Base-by-base conservation (phyloP, 2,888 invertebrate genomes). In the Arrhopalites spinosus region DNA sequence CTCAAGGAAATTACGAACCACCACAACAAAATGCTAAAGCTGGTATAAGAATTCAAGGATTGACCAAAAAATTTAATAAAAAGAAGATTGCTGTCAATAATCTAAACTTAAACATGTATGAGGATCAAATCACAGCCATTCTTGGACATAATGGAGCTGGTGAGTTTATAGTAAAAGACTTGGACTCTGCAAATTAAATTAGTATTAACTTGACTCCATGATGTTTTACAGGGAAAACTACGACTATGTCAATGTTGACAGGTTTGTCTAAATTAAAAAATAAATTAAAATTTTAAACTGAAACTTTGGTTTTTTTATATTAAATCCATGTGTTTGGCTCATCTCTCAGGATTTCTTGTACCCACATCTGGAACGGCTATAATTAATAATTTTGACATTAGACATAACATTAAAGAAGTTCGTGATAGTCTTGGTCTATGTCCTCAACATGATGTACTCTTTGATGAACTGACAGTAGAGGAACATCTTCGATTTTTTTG, bases 101-200 rank as follows among this genome's bases (percentile, higher is more conserved):
- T 7, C 3, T 36, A 3, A 36, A 36, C 36, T 36, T 36, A 11
- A 36, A 36, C 11, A 11, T 36, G 36, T 36, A 36, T 11, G 36
- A 36, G 36, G 92, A 92, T 1, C 92, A 94, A 86, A 93, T 95
- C 61, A 95, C 94, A 0, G 93, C 92, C 0, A 86, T 96, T n/a
- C 87, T 96, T 0, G 96, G 96, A 0, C 93, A 94, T 84, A 94
- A 94, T 84, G 94, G 94, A 11, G 94, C 93, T 5, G 94, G 94
- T 15, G n/a, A 50, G n/a, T 23, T 2, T 23, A 23, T 59, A 23
- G 7, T 59, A 23, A 20, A 25, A 11, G 11, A 7, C 53, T 53
- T n/a, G 3, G n/a, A 53, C n/a, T 53, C n/a, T 53, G 59, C 7
- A 17, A 20, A 20, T 23, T 59, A 59, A 50, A 50, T 23, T 59